phyloP scores from a whole-genome alignment of 2,888 invertebrate species.

The Mermis nigrescens region DNA sequence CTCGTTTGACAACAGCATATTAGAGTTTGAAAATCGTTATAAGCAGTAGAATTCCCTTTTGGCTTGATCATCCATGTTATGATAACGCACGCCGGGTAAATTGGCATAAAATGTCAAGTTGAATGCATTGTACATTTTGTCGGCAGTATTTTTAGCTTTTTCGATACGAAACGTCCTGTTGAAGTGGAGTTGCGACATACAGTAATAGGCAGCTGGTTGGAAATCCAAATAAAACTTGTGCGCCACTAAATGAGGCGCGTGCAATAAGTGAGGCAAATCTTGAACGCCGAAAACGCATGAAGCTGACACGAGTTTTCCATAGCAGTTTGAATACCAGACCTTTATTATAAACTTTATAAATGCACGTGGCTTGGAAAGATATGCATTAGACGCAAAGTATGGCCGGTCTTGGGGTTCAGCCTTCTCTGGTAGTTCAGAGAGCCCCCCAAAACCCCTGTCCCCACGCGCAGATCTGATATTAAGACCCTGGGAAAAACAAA shows the following conservation, averaged over 20 bases:
- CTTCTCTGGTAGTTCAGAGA: too few relatives aligned
- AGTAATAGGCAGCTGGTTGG: constrained; percentile 3
- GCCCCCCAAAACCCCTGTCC: too few relatives aligned
- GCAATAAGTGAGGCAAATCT: constrained; percentile 17
- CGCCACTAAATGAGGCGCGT: neutral
- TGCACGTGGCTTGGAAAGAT: too few relatives aligned
- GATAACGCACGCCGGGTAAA: neutral
- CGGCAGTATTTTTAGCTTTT: too few relatives aligned
- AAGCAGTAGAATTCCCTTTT: too few relatives aligned
- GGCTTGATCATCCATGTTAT: neutral
- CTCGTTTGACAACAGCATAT: too few relatives aligned
- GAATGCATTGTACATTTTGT: neutral
- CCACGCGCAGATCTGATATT: too few relatives aligned
- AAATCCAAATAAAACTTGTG: neutral
- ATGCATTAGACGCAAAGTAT: too few relatives aligned
- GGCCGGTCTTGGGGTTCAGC: too few relatives aligned
- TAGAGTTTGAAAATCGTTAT: too few relatives aligned
- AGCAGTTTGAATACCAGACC: neutral
- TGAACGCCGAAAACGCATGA: constrained; percentile 29
- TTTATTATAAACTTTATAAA: too few relatives aligned
- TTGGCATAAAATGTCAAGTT: neutral
- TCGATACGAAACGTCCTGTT: neutral
- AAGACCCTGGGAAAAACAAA: too few relatives aligned
- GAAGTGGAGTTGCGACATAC: neutral
- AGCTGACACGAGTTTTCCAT: constrained; percentile 13